A percentile compares a stretch with the other conserved stretches of the same genome.
Conservation (phyloP, 2,888 invertebrate genomes). For the Agriopis aurantiaria region DNA sequence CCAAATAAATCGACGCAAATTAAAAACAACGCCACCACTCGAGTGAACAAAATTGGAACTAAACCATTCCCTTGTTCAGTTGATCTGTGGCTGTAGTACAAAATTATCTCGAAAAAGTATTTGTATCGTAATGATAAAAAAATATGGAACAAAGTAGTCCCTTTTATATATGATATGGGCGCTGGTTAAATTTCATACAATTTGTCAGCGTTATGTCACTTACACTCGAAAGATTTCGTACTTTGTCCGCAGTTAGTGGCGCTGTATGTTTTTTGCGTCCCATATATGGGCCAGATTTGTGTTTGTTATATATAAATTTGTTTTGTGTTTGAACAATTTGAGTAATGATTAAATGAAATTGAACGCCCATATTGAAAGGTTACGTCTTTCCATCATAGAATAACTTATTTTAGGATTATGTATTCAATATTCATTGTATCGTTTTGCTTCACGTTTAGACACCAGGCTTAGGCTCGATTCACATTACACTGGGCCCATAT, state of each 20-base stretch:
- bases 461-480: slow-evolving; percentile 11
- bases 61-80: no score
- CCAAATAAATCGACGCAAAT: background rate
- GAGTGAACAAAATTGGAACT: background rate
- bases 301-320: slow-evolving; percentile 32
- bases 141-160: no score
- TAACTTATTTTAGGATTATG: slow-evolving; percentile 26
- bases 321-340: slow-evolving; percentile 31
- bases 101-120: background rate
- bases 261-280: background rate
- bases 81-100: background rate
- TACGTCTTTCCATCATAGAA: slow-evolving; percentile 21
- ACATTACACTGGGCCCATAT: background rate
- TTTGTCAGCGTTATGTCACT: background rate
- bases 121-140: no score
- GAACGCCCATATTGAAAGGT: slow-evolving; percentile 19
- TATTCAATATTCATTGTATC: slow-evolving; percentile 12
- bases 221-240: background rate
- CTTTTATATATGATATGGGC: no score
- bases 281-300: background rate
- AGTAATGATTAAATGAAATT: slow-evolving; percentile 5
- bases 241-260: background rate
- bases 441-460: slow-evolving; percentile 14
- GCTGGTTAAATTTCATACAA: background rate
- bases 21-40: background rate